Evolutionary conservation across 1,140 invertebrate genomes (phyloP).

Genomic region (Lepidurus packardi): DNA sequence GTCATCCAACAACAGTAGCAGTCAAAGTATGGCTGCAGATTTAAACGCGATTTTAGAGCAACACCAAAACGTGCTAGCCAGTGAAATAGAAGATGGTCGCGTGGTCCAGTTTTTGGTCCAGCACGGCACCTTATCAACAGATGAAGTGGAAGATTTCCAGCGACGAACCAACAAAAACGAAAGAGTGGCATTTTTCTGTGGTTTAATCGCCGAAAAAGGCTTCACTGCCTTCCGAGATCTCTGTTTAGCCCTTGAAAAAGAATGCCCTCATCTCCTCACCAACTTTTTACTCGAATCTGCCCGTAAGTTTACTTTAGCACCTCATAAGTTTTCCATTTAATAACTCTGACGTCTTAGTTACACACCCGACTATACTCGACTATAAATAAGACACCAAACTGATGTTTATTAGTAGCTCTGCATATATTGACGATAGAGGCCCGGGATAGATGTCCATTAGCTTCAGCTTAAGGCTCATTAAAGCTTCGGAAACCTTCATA

Average conservation of each 20-base stretch:
- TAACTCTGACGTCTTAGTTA: not conserved
- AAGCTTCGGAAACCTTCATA: not conserved
- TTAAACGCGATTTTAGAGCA: not conserved
- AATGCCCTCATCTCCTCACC: constrained; percentile 51
- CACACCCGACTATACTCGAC: not conserved
- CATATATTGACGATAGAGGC: not conserved
- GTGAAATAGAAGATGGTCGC: not conserved
- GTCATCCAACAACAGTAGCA: not conserved
- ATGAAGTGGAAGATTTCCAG: constrained; percentile 43
- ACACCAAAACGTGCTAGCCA: constrained; percentile 4
- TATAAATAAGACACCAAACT: not conserved
- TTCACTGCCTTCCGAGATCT: constrained; percentile 52
- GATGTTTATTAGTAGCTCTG: too few species aligned
- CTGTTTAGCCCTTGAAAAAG: constrained; percentile 51
- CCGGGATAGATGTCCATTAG: not conserved
- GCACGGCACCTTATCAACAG: constrained; percentile 44
- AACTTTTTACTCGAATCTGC: constrained; percentile 46
- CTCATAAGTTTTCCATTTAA: not conserved
- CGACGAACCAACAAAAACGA: constrained; percentile 39
- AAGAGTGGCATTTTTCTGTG: constrained; percentile 46
- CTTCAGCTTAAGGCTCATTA: not conserved
- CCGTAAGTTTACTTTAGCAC: constrained; percentile 6
- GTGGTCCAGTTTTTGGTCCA: constrained; percentile 40
- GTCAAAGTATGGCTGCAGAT: not conserved
- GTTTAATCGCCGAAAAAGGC: constrained; percentile 50